A percentile compares a stretch with the other conserved stretches of the same genome.
phyloP scores from a whole-genome alignment of 92 coral and sea anemone species.

The Virgularia gustaviana region DNA sequence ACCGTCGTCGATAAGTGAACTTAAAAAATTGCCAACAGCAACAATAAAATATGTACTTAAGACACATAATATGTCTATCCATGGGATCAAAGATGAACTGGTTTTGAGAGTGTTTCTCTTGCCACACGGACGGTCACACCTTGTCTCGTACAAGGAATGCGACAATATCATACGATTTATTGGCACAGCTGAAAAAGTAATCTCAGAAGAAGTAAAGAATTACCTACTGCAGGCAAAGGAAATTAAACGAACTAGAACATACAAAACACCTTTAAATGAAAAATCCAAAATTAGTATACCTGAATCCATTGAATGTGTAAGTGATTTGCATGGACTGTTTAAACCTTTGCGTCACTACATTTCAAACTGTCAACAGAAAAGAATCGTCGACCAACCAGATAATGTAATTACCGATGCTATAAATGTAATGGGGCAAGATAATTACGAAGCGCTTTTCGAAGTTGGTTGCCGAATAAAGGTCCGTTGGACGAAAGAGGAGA shows the following conservation, averaged over 20 bases:
- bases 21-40: not conserved
- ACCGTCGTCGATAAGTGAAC: not conserved
- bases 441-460: too few relatives aligned
- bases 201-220: conserved; percentile 25
- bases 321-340: too few relatives aligned
- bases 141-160: not conserved
- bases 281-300: not conserved
- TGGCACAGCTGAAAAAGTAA: not conserved
- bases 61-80: not conserved
- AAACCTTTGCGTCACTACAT: too few relatives aligned
- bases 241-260: not conserved
- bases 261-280: not conserved
- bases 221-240: conserved; percentile 6
- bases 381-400: too few relatives aligned
- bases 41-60: not conserved
- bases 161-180: not conserved
- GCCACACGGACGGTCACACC: not conserved
- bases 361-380: too few relatives aligned
- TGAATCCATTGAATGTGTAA: not conserved
- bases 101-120: not conserved
- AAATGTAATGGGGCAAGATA: too few relatives aligned
- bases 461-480: too few relatives aligned
- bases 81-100: not conserved
- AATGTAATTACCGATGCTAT: too few relatives aligned
- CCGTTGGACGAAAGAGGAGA: too few relatives aligned